Base-by-base conservation (phyloP, 2,888 invertebrate species). In the Cheilosia pagana region DNA sequence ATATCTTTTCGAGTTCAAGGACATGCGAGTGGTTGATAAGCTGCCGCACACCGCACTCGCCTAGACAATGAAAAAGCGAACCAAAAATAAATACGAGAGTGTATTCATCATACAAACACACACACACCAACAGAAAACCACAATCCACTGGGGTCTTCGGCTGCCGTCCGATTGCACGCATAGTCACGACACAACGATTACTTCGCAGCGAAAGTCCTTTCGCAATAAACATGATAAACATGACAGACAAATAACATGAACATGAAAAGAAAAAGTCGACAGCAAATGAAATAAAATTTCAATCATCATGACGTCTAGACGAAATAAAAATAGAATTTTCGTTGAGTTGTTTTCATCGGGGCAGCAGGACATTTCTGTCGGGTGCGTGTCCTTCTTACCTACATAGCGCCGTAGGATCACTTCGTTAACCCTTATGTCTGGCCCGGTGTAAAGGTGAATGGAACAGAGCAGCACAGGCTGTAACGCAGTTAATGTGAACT, bases 1-100 rank as follows among this genome's bases (percentile, higher is more conserved):
- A 82, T 77, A 76, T 71, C 35, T 57, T 60, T 41, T 77, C 48
- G 72, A 68, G 82, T 78, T 83, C 82, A 83, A 83, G 83, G 83
- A 79, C 83, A 83, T 79, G 68, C 74, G 72, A 78, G n/a, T 31
- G 21, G 53, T 41, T 25, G 62, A 50, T 55, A 16, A 43, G 71
- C 45, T 45, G 12, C 28, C 45, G 10, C 50, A 57, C 48, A 28
- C 8, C 28, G 28, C 28, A 28, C 28, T n/a, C n/a, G n/a, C 21
- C 19, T 35, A 16, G 12, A 50, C 50, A 50, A 16, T 21, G 19
- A 14, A 52, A 31, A 72, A 67, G 19, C 23, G 31, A 72, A 57
- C 65, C 70, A 41, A 62, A 76, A 78, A 72, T 43, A 77, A 62
- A 67, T 23, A 45, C 8, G 1, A 6, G 28, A 31, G 45, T 28